phyloP scores from a whole-genome alignment of 2,888 invertebrate species.

The Hofmannophila pseudospretella region DNA sequence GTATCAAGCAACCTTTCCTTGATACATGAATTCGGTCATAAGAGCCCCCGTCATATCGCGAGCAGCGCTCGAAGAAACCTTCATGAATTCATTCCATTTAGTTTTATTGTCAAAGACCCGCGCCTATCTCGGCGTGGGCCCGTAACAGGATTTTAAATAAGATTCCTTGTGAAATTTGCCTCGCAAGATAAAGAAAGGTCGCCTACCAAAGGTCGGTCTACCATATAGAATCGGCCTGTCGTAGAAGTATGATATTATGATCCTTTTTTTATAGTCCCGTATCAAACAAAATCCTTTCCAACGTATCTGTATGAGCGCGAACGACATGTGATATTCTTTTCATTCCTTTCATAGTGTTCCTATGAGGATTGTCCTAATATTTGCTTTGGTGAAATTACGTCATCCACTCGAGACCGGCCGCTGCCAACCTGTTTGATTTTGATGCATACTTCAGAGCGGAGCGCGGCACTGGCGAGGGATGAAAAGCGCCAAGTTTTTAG shows the following conservation, averaged over 20 bases:
- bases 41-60: conserved; percentile 61
- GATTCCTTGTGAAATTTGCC: conserved; percentile 72
- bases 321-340: conserved; percentile 53
- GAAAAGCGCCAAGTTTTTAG: conserved; percentile 12
- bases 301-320: conserved; percentile 34
- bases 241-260: conserved; percentile 54
- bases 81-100: conserved; percentile 76
- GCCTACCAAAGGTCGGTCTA: too few relatives aligned
- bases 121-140: conserved; percentile 66
- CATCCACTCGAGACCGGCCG: conserved; percentile 45
- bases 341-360: conserved; percentile 52
- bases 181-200: conserved; percentile 75
- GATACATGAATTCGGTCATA: conserved; percentile 55
- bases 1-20: conserved; percentile 54
- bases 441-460: conserved; percentile 65
- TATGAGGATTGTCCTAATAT: conserved; percentile 66
- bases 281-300: conserved; percentile 42
- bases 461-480: conserved; percentile 8
- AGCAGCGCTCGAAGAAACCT: conserved; percentile 62
- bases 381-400: conserved; percentile 68
- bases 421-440: conserved; percentile 68
- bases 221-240: conserved; percentile 61
- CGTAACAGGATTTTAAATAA: conserved; percentile 77
- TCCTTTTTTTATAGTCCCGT: conserved; percentile 55
- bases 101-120: conserved; percentile 75